Evolutionary conservation across 2,888 invertebrate genomes (phyloP), one percentile per base, ranked within the genome.

Genomic region (Podotricha telesiphe): DNA sequence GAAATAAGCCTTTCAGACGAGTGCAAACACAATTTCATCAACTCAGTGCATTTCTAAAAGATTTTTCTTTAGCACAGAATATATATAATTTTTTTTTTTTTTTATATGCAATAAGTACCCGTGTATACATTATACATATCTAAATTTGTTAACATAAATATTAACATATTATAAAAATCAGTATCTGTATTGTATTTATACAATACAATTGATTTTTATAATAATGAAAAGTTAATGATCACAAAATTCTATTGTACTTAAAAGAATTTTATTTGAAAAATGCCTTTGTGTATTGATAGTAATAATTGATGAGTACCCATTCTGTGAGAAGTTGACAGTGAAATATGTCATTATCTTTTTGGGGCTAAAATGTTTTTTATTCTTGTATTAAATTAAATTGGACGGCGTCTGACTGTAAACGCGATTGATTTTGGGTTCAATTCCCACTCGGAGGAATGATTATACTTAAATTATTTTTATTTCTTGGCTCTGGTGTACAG

Each of bases 301-400:
- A 48, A 40, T 59, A 34, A 62, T 55, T 68, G 68, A 68, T 64
- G 68, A 58, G 28, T 64, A n/a, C 13, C 59, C 22, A 59, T 68
- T 68, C 55, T 22, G 15, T 48, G 40, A 40, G 47, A 64, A 64
- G 56, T 64, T 50, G 68, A 42, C 68, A 64, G 42, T 45, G 42
- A 45, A 45, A 22, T 59, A 58, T 42, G 42, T 22, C 58, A 20
- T 8, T 58, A 42, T 20, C 20, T 22, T 42, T 20, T 40, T 20
- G 19, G 13, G n/a, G 2, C 17, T 15, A 15, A 40, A 42, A 19
- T 10, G 15, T 40, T 20, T 7, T 28, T 28, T 53, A 8, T n/a
- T 47, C 2, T 42, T 13, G 42, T 42, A 13, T 42, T 42, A 2
- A 13, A 13, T 13, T 42, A 13, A 13, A 13, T 42, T 37, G 8